Evolutionary conservation across 2,113 vertebrate species (phyloP).

Genomic region (Amblyopsis rosae): DNA sequence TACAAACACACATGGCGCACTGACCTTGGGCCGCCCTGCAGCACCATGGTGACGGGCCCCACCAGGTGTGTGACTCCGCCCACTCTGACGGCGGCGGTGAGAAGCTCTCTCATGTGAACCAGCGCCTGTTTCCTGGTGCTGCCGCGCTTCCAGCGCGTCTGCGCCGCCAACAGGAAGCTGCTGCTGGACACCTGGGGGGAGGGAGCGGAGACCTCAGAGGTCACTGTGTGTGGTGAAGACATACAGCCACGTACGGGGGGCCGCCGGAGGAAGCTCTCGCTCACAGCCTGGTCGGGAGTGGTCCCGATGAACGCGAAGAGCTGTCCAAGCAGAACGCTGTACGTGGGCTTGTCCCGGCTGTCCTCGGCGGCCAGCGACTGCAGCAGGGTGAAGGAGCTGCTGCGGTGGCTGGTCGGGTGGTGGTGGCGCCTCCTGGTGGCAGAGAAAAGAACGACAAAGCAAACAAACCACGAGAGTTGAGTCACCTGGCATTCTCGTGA

Average conservation of each 20-base stretch:
- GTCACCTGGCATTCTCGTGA: background rate
- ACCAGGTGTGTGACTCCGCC: constrained; percentile 96
- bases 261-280: constrained; percentile 23
- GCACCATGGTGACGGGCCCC: constrained; percentile 95
- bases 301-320: constrained; percentile 98
- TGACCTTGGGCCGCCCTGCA: constrained; percentile 95
- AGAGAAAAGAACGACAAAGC: background rate
- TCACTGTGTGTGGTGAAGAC: background rate
- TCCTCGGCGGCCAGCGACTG: constrained; percentile 93
- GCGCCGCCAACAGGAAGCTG: constrained; percentile 93
- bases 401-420: constrained; percentile 90
- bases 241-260: background rate
- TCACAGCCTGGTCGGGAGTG: constrained; percentile 92
- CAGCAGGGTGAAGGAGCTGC: constrained; percentile 95
- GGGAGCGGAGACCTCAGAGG: background rate
- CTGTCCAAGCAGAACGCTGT: constrained; percentile 93
- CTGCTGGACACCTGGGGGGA: constrained; percentile 90
- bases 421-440: constrained; percentile 82
- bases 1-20: constrained; percentile 11
- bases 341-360: constrained; percentile 91
- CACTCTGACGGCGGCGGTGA: constrained; percentile 92
- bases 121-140: constrained; percentile 93
- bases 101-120: constrained; percentile 94
- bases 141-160: constrained; percentile 93
- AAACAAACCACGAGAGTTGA: background rate